These are phyloP conservation scores for Leptocoma aspasia DNA, from an alignment of 2,113 vertebrate species.

Conservation along the genomic window DNA sequence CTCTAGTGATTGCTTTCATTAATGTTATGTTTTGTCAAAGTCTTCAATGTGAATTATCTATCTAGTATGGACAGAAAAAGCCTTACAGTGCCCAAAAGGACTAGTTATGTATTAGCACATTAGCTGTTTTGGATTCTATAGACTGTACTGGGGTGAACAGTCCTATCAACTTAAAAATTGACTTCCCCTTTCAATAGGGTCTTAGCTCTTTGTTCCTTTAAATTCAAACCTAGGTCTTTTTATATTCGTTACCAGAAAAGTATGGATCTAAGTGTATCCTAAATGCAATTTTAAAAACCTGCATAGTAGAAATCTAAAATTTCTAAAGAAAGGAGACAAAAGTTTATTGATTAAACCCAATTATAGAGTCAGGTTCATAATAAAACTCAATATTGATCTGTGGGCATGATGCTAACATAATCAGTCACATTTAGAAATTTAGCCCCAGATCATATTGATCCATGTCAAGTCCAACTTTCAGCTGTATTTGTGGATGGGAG, in stretches of 20 bases:
- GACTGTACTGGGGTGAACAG: conserved; percentile 79
- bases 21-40: conserved; percentile 88
- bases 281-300: conserved; percentile 84
- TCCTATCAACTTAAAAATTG: conserved; percentile 83
- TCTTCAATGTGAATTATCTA: conserved; percentile 80
- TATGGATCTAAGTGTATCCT: conserved; percentile 71
- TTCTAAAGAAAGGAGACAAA: conserved; percentile 91
- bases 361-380: conserved; percentile 82
- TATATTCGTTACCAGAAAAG: conserved; percentile 79
- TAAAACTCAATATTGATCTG: conserved; percentile 95
- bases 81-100: conserved; percentile 78
- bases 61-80: conserved; percentile 80
- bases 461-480: conserved; percentile 95
- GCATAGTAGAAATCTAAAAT: conserved; percentile 69
- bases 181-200: conserved; percentile 73
- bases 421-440: conserved; percentile 91
- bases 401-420: conserved; percentile 88
- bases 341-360: conserved; percentile 93
- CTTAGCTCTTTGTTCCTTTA: conserved; percentile 75
- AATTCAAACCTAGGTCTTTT: conserved; percentile 88
- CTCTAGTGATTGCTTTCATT: conserved; percentile 90
- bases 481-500: conserved; percentile 85
- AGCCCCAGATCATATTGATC: conserved; percentile 90
- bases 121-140: conserved; percentile 79
- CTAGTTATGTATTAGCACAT: conserved; percentile 77